A percentile compares a stretch with the other conserved stretches of the same genome.
Conservation (phyloP, 2,888 invertebrate species). For the Carcina quercana region DNA sequence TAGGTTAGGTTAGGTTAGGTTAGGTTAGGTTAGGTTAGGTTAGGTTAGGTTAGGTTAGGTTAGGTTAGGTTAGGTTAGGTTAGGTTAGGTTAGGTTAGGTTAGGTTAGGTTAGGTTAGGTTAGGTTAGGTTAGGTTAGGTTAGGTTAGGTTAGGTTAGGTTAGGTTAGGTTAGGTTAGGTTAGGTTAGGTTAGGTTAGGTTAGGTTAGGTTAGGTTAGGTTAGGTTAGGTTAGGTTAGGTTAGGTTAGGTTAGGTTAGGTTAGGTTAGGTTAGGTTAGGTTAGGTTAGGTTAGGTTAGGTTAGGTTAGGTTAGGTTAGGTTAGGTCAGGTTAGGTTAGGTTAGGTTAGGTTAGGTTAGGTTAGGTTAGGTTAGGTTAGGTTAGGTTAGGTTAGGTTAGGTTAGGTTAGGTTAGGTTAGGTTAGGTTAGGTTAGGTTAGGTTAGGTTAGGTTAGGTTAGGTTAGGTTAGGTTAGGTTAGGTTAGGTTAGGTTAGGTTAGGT, state of each 20-base stretch:
- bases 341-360: constrained; percentile 6
- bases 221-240: constrained; percentile 6
- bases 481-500: constrained; percentile 7
- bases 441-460: constrained; percentile 9
- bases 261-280: constrained; percentile 6
- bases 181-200: constrained; percentile 6
- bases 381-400: constrained; percentile 6
- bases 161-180: constrained; percentile 6
- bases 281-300: constrained; percentile 6
- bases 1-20: constrained; percentile 8
- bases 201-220: constrained; percentile 6
- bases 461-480: constrained; percentile 8
- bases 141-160: constrained; percentile 6
- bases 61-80: constrained; percentile 6
- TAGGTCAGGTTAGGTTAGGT: constrained; percentile 6
- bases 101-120: constrained; percentile 6
- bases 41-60: constrained; percentile 8
- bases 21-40: constrained; percentile 8
- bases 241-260: constrained; percentile 6
- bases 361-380: constrained; percentile 6
- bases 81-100: constrained; percentile 6
- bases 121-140: constrained; percentile 6
- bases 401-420: constrained; percentile 6
- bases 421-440: constrained; percentile 7
- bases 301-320: constrained; percentile 6